Conservation (phyloP, 2,113 vertebrate species). For the Harpagus bidentatus region DNA sequence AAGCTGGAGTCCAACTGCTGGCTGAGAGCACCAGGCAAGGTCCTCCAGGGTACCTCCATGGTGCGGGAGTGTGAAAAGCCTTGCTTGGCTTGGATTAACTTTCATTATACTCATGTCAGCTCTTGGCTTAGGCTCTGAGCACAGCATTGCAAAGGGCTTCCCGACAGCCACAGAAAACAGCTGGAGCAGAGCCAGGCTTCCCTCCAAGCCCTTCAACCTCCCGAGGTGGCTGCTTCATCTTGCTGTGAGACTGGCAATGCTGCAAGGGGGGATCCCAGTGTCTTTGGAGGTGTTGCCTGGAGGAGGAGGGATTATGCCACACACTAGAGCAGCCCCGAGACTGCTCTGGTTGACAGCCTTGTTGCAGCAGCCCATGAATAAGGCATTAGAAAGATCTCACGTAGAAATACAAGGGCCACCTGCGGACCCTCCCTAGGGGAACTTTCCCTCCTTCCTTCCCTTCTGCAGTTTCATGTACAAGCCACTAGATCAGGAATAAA, state of each 20-base stretch:
- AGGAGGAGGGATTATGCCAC: background rate
- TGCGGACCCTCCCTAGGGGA: fast-evolving
- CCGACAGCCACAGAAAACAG: background rate
- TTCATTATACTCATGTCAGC: background rate
- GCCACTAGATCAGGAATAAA: background rate
- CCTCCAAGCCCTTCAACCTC: background rate
- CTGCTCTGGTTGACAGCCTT: background rate
- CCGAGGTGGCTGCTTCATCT: background rate
- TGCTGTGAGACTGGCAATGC: background rate
- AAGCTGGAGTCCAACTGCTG: background rate
- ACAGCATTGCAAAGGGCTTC: background rate
- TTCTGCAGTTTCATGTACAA: background rate
- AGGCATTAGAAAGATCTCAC: background rate
- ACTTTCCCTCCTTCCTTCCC: background rate
- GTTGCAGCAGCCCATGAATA: background rate
- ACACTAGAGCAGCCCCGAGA: fast-evolving
- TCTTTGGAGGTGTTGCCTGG: background rate
- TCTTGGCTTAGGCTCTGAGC: background rate
- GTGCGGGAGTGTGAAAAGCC: background rate
- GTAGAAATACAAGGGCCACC: background rate
- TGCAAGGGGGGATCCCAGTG: background rate
- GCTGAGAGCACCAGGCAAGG: background rate
- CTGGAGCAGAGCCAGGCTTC: background rate
- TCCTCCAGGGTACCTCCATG: background rate
- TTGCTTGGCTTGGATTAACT: background rate